A percentile compares a stretch with the other conserved stretches of the same genome.
These are phyloP conservation scores for Poeciliopsis presidionis DNA, from an alignment of 2,797 vertebrate genomes.

Conservation along the genomic window DNA sequence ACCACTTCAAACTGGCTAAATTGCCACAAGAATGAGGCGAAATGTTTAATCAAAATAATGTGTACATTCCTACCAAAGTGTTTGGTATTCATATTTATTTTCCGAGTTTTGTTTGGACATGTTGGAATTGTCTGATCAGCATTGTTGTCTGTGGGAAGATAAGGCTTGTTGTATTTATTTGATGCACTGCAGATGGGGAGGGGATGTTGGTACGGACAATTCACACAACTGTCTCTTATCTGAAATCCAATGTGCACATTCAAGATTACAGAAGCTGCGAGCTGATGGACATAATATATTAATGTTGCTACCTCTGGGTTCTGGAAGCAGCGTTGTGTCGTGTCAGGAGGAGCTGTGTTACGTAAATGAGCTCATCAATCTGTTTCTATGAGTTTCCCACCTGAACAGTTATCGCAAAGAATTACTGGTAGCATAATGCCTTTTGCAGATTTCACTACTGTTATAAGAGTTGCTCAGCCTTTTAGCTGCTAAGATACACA, in stretches of 20 bases:
- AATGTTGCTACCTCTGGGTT: neutral
- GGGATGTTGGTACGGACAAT: too few relatives aligned
- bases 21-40: neutral
- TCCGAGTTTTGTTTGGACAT: neutral
- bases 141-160: neutral
- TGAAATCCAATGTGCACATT: neutral
- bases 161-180: neutral
- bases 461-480: neutral
- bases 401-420: neutral
- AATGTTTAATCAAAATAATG: constrained; percentile 1
- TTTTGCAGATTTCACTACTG: neutral
- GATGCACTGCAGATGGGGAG: neutral
- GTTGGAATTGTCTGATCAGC: neutral
- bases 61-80: neutral
- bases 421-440: neutral
- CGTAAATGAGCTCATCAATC: neutral
- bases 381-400: neutral
- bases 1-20: neutral
- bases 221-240: neutral
- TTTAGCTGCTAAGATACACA: neutral
- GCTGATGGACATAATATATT: neutral
- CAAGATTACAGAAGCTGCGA: neutral
- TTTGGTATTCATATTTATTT: neutral
- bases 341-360: neutral
- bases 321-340: neutral